Evolutionary conservation across 2,113 vertebrate genomes (phyloP).

Genomic region (Drymodes brunneopygia): DNA sequence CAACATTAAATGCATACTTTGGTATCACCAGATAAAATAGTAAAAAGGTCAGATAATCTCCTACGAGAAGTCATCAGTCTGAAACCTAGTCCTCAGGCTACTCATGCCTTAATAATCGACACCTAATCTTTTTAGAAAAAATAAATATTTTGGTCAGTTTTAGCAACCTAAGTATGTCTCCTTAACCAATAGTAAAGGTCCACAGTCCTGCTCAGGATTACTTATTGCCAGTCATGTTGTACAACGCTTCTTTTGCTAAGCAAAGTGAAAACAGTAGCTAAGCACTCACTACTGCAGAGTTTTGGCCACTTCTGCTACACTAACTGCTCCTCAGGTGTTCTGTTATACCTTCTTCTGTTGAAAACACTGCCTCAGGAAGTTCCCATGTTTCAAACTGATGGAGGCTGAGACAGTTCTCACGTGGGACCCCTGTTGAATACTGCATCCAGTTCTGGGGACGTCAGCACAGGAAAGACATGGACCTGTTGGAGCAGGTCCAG

Average conservation of each 20-base stretch:
- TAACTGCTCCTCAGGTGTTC: background rate
- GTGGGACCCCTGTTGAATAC: background rate
- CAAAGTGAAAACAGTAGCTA: background rate
- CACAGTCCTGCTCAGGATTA: background rate
- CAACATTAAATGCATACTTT: background rate
- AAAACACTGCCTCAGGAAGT: background rate
- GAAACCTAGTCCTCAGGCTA: background rate
- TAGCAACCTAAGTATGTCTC: background rate
- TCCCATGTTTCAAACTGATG: background rate
- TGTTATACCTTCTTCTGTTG: background rate
- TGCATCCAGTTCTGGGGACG: background rate
- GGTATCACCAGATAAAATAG: background rate
- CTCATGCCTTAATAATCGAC: background rate
- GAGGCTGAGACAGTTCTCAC: accelerated
- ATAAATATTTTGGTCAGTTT: background rate
- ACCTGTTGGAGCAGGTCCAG: background rate
- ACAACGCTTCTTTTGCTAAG: background rate
- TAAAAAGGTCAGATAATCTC: background rate
- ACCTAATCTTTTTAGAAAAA: background rate
- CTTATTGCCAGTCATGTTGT: background rate
- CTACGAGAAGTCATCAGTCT: background rate
- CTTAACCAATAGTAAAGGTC: background rate
- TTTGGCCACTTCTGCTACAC: background rate
- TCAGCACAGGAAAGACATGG: background rate
- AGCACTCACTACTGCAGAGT: background rate